A percentile compares a stretch with the other conserved stretches of the same genome.
phyloP scores from a whole-genome alignment of 1,140 invertebrate species.

The Brachystomella parvula region DNA sequence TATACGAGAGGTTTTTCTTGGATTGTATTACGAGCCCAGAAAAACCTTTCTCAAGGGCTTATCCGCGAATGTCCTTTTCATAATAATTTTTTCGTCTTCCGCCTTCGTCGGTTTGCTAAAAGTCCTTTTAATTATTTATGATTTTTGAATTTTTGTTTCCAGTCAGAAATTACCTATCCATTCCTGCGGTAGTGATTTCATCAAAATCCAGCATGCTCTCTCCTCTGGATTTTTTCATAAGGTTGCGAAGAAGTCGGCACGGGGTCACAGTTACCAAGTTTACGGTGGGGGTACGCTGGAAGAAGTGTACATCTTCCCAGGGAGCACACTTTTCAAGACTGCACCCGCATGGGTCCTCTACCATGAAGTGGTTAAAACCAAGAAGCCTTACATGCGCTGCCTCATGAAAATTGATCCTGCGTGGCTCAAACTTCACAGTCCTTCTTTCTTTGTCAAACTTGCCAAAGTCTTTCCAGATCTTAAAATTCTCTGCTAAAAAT shows the following conservation, averaged over 20 bases:
- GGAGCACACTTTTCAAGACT: constrained; percentile 7
- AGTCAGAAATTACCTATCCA: neutral
- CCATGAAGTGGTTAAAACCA: constrained; percentile 11
- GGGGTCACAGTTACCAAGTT: neutral
- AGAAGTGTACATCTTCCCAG: constrained; percentile 9
- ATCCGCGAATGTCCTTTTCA: too few relatives aligned
- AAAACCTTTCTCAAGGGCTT: too few relatives aligned
- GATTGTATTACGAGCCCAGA: neutral
- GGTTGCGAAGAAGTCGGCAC: neutral
- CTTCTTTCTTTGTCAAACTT: neutral
- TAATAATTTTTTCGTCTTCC: too few relatives aligned
- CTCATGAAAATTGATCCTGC: constrained; percentile 1
- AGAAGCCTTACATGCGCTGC: constrained; percentile 12
- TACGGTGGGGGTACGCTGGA: neutral
- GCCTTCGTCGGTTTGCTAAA: too few relatives aligned
- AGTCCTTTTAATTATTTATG: neutral
- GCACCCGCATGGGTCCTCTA: constrained; percentile 9
- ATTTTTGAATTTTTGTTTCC: neutral
- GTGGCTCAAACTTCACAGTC: constrained; percentile 1
- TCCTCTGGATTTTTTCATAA: constrained; percentile 11
- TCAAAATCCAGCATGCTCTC: constrained; percentile 6
- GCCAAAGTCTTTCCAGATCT: neutral
- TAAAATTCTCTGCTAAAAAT: neutral
- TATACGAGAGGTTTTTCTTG: too few relatives aligned
- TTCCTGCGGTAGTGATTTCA: neutral